These are phyloP conservation scores for Lophura nycthemera DNA, from an alignment of 2,113 vertebrate genomes.

Conservation along the genomic window DNA sequence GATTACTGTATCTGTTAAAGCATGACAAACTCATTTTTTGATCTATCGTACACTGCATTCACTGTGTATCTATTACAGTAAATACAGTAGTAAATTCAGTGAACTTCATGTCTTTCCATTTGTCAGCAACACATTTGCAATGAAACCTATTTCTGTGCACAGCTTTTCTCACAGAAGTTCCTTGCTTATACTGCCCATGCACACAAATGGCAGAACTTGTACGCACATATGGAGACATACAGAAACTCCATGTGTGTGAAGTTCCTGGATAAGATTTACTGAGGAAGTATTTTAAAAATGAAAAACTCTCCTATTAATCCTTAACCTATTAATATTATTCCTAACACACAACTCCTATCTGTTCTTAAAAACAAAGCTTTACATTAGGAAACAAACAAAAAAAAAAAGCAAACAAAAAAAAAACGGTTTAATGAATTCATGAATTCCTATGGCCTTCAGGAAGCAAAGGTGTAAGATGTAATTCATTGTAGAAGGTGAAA, in stretches of 20 bases:
- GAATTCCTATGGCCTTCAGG: background rate
- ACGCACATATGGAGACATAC: background rate
- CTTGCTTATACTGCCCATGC: background rate
- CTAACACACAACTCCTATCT: slow-evolving; percentile 24
- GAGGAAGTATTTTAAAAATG: background rate
- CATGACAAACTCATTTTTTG: background rate
- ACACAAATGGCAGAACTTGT: slow-evolving; percentile 23
- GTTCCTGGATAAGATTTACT: background rate
- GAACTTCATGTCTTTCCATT: slow-evolving; percentile 22
- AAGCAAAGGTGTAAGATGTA: background rate
- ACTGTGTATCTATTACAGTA: background rate
- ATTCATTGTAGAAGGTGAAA: background rate
- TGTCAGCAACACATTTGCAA: slow-evolving; percentile 23
- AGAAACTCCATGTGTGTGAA: background rate
- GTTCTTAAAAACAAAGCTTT: slow-evolving; percentile 48
- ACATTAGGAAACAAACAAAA: background rate
- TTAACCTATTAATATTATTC: slow-evolving; percentile 24
- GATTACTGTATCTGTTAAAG: background rate
- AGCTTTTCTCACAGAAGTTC: slow-evolving; percentile 41
- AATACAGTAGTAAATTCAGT: background rate
- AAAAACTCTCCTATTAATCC: background rate
- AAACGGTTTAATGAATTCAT: slow-evolving; percentile 3
- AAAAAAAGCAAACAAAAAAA: background rate
- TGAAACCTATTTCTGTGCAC: background rate
- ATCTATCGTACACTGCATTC: background rate